A percentile compares a stretch with the other conserved stretches of the same genome.
These are phyloP conservation scores for Nibea albiflora DNA, from an alignment of 2,113 vertebrate genomes.

Conservation along the genomic window DNA sequence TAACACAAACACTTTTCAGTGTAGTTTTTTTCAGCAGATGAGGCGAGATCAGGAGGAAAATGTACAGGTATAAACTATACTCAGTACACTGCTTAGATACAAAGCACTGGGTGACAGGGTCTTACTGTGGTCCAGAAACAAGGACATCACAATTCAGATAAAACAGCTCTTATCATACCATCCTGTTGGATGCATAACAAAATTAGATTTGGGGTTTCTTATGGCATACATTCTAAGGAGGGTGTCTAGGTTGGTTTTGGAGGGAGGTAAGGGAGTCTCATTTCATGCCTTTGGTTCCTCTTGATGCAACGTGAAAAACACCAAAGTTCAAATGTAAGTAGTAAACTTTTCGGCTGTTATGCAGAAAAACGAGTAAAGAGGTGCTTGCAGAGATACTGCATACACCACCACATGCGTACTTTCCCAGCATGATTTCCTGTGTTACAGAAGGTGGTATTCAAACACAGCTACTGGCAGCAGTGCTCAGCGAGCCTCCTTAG, in stretches of 20 bases:
- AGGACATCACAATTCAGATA: background rate
- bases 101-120: background rate
- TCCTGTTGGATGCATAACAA: background rate
- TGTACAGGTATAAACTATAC: background rate
- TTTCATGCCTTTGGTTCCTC: background rate
- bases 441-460: background rate
- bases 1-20: background rate
- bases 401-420: background rate
- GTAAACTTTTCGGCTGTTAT: background rate
- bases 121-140: background rate
- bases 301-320: background rate
- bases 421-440: background rate
- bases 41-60: background rate
- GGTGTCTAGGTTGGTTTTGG: background rate
- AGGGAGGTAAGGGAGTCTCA: background rate
- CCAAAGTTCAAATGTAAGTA: background rate
- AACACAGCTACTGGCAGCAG: conserved; percentile 8
- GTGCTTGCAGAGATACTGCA: background rate
- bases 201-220: background rate
- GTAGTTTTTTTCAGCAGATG: background rate
- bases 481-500: conserved; percentile 5
- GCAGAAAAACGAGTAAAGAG: no score
- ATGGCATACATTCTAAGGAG: background rate
- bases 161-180: background rate
- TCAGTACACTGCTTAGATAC: background rate